Percentiles rank a stretch among this genome's conserved stretches.
These are phyloP conservation scores for Altica lythri DNA, from an alignment of 2,888 invertebrate genomes.

Conservation along the genomic window DNA sequence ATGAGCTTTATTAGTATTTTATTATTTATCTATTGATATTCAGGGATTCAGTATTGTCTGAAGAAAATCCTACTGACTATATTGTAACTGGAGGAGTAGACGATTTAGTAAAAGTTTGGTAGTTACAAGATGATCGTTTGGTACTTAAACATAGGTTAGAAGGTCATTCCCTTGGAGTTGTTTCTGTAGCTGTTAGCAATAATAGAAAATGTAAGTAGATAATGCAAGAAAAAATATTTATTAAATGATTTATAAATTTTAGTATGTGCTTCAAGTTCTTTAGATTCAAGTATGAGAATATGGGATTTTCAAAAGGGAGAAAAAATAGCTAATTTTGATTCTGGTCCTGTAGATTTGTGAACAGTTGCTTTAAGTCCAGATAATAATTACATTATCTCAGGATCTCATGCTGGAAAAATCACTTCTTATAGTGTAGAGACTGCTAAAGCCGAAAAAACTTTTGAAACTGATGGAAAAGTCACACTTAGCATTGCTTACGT, in stretches of 20 bases:
- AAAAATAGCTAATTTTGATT: constrained; percentile 83
- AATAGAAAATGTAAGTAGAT: constrained; percentile 84
- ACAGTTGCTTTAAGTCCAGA: constrained; percentile 95
- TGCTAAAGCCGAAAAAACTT: constrained; percentile 84
- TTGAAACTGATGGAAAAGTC: constrained; percentile 96
- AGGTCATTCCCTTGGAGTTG: constrained; percentile 93
- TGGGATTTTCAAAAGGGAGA: constrained; percentile 91
- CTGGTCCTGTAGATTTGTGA: constrained; percentile 95
- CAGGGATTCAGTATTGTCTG: constrained; percentile 65
- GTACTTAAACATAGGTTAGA: constrained; percentile 80
- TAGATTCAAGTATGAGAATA: constrained; percentile 89
- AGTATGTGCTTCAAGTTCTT: constrained; percentile 90
- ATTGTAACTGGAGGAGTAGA: constrained; percentile 93
- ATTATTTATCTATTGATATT: constrained; percentile 10
- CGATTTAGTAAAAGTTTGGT: constrained; percentile 93
- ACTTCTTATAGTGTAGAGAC: constrained; percentile 89
- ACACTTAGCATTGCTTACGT: constrained; percentile 95
- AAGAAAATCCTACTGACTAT: constrained; percentile 64
- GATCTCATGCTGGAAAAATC: constrained; percentile 93
- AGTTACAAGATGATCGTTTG: constrained; percentile 72
- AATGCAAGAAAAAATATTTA: not conserved
- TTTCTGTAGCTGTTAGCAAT: constrained; percentile 90
- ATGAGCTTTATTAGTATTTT: too few relatives aligned
- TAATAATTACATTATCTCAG: constrained; percentile 89
- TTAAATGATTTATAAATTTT: constrained; percentile 44